These are phyloP conservation scores for Prionailurus viverrinus DNA, from an alignment of 2,113 vertebrate genomes.

Conservation along the genomic window DNA sequence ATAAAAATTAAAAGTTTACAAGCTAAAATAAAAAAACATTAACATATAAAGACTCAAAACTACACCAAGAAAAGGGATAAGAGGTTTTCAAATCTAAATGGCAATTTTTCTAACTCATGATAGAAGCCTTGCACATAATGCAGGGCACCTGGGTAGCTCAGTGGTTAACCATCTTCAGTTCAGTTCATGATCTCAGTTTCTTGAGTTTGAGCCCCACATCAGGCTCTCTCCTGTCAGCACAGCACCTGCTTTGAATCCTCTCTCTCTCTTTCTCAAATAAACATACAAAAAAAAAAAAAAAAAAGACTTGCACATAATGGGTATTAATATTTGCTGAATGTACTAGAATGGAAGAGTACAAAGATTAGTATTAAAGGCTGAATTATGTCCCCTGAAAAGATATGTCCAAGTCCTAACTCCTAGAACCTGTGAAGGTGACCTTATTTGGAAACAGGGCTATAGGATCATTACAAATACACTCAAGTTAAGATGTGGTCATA, in stretches of 20 bases:
- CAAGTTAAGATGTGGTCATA: neutral
- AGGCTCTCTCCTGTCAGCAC: no score
- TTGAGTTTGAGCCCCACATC: no score
- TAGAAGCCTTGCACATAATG: neutral
- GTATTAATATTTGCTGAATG: neutral
- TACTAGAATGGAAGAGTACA: slow-evolving; percentile 3
- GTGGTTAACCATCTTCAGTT: no score
- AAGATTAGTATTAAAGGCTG: neutral
- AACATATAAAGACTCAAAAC: neutral
- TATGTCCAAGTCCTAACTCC: neutral
- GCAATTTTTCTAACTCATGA: neutral
- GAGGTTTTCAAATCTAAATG: slow-evolving; percentile 30
- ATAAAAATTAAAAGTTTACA: neutral
- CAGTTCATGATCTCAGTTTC: no score
- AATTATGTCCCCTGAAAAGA: neutral
- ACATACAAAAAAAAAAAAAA: no score
- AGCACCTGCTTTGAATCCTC: no score
- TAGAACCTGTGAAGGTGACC: neutral
- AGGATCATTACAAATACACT: neutral
- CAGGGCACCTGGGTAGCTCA: no score
- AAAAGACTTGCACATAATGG: neutral
- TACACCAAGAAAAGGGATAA: neutral
- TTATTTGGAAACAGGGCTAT: neutral
- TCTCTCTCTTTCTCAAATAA: no score
- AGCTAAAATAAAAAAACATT: slow-evolving; percentile 58